Evolutionary conservation across 2,113 vertebrate genomes (phyloP).

Genomic region (Trinectes maculatus): DNA sequence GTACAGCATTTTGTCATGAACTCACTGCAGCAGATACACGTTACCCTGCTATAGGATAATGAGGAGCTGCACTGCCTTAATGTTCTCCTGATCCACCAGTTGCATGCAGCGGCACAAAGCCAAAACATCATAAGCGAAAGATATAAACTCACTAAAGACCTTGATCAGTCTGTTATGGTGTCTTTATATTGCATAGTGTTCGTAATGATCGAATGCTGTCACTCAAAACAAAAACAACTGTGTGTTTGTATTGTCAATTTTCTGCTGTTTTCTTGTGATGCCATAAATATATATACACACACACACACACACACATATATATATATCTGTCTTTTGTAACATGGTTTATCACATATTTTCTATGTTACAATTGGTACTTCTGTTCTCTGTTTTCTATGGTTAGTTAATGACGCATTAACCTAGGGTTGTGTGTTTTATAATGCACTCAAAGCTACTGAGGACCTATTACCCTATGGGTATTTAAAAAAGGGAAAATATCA

Average conservation of each 20-base stretch:
- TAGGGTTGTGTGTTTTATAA: constrained; percentile 98
- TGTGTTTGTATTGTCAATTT: constrained; percentile 83
- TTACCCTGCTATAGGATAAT: constrained; percentile 28
- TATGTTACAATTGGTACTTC: constrained; percentile 77
- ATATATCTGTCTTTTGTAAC: constrained; percentile 86
- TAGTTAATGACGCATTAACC: constrained; percentile 91
- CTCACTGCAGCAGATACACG: constrained; percentile 2
- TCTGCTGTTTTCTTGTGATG: constrained; percentile 84
- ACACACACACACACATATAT: constrained; percentile 55
- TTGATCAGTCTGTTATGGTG: constrained; percentile 50
- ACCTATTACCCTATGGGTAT: constrained; percentile 99
- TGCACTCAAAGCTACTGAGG: constrained; percentile 94
- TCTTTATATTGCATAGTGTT: constrained; percentile 50
- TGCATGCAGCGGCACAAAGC: constrained; percentile 50
- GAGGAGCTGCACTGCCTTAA: constrained; percentile 83
- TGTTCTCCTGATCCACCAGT: constrained; percentile 42
- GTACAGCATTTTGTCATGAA: constrained; percentile 27
- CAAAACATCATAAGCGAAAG: constrained; percentile 53
- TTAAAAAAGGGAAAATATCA: constrained; percentile 93
- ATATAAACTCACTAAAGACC: constrained; percentile 61
- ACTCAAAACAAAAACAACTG: constrained; percentile 80
- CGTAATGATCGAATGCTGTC: constrained; percentile 85
- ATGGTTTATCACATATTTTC: constrained; percentile 89
- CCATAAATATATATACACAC: constrained; percentile 43
- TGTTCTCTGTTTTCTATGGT: constrained; percentile 78